Evolutionary conservation across 2,113 vertebrate genomes (phyloP), one percentile per base, ranked within the genome.

Genomic region (Erythrolamprus reginae): DNA sequence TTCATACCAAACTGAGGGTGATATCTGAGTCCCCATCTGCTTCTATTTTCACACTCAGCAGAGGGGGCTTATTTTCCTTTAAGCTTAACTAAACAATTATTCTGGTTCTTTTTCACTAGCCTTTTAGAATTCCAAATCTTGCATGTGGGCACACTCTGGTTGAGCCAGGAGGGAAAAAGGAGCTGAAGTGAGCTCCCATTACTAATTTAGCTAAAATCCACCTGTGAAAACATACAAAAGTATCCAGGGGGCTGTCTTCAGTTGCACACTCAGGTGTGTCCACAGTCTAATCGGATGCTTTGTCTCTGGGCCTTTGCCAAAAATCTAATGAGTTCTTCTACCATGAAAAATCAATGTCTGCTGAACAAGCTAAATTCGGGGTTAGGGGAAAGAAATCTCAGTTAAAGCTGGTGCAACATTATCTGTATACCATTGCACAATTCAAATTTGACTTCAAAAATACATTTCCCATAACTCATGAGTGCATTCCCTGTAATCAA

Each of bases 181-280:
- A 94, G 95, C 91, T 87, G 8, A 95, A 88, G 82, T 52, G 90
- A 0, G 33, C 91, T 94, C 92, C 95, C 95, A 93, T 92, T 91
- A 92, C 89, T 96, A 88, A 94, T 95, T 96, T 95, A 92, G 88
- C 61, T 92, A 56, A 91, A 96, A 94, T 33, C 61, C 89, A 95
- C 88, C 91, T 89, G 89, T 95, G 95, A 96, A 97, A 96, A 93
- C 91, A 94, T 90, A 19, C 91, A 58, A 91, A 47, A 51, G 92
- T 42, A 26, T 93, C 93, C 6, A 2, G 94, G 89, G 92, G 92
- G 85, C 82, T 89, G 65, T n/a, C 1, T 3, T 84, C 51, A 84
- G 2, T 70, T 95, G 24, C 93, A 93, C 90, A 92, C 88, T 95
- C 94, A 96, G 92, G 93, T 92, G 84, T 89, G 21, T 47, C 50